Conservation (phyloP, 37 sponge, comb jelly and placozoan species). For the Tethya wilhelma region DNA sequence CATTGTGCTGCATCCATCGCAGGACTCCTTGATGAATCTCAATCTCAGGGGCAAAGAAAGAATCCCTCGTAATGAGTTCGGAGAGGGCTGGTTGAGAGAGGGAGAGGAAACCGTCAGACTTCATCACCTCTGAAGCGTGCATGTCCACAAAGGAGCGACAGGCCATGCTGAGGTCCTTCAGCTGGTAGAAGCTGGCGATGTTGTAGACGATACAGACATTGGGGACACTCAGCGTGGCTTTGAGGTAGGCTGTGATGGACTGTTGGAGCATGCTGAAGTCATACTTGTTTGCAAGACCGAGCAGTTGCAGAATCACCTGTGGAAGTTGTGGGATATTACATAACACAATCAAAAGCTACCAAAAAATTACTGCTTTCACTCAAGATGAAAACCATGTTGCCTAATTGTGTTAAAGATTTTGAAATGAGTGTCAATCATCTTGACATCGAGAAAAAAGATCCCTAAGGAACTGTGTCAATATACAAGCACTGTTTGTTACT, state of each 20-base stretch:
- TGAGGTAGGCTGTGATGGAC: conserved; percentile 72
- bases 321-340: no score
- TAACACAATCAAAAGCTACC: not conserved
- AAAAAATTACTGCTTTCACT: no score
- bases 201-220: conserved; percentile 86
- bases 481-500: no score
- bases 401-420: no score
- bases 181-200: conserved; percentile 80
- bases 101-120: conserved; percentile 75
- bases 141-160: conserved; percentile 76
- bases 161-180: conserved; percentile 58
- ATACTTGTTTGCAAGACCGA: conserved; percentile 88
- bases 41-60: conserved; percentile 90
- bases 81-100: conserved; percentile 72
- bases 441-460: no score
- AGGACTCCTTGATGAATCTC: conserved; percentile 78
- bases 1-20: conserved; percentile 81
- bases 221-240: conserved; percentile 65
- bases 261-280: conserved; percentile 73
- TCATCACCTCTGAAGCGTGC: conserved; percentile 83
- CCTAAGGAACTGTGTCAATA: no score
- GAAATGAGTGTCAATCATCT: no score
- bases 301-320: conserved; percentile 78
- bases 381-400: no score
- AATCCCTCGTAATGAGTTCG: conserved; percentile 78